Evolutionary conservation across 2,888 invertebrate species (phyloP), one percentile per base, ranked within the genome.

Genomic region (Sericinus montela): DNA sequence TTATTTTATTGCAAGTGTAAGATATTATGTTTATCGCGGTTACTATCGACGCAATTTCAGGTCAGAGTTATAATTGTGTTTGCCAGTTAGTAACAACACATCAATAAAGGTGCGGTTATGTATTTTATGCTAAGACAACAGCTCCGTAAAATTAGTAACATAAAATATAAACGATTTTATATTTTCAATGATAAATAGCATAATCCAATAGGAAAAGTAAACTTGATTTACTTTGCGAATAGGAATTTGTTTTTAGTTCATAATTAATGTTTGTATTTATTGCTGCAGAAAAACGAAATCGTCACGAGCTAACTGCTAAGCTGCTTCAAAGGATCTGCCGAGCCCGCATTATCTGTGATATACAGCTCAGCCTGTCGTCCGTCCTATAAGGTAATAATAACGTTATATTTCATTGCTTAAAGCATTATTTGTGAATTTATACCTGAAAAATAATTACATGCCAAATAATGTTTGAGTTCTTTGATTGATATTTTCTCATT

Each of bases 351-450:
- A 89, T 89, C 89, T 89, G 89, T 89, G 89, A 89, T 89, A 89
- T 86, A 87, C 88, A 87, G 89, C 89, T 87, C 89, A 86, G 89
- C 88, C 89, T 86, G 81, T 85, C 80, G 88, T 89, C 89, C 89
- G 89, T 89, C 89, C 89, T 89, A 85, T 77, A 88, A 88, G 89
- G 89, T 88, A 64, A 13, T 25, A 28, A 30, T 30, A n/a, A n/a
- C n/a, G n/a, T n/a, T n/a, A n/a, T n/a, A n/a, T n/a, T n/a, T n/a
- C n/a, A n/a, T n/a, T n/a, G n/a, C n/a, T n/a, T n/a, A n/a, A n/a
- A n/a, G n/a, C n/a, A n/a, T n/a, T n/a, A n/a, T n/a, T n/a, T n/a
- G n/a, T n/a, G n/a, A n/a, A n/a, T n/a, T n/a, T n/a, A n/a, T n/a
- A n/a, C n/a, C n/a, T n/a, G 1, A 25, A 8, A n/a, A 11, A 11